phyloP scores from a whole-genome alignment of 30 jellyfish, hydroid and myxozoan genomes.

The Turritopsis rubra region DNA sequence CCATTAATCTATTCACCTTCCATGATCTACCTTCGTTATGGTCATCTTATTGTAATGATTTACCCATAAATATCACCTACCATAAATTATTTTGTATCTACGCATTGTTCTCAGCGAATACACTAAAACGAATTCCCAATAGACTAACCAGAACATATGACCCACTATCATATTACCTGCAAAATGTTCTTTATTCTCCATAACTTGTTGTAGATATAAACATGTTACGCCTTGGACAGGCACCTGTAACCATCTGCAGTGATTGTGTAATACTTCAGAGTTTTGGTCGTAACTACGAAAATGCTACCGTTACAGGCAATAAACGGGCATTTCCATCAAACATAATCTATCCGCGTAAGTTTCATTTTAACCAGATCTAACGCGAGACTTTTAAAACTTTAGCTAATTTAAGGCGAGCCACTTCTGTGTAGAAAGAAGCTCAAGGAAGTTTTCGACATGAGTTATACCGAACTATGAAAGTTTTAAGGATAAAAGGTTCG shows the following conservation, averaged over 20 bases:
- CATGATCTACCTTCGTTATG: too few relatives aligned
- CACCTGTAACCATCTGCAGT: neutral
- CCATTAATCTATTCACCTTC: too few relatives aligned
- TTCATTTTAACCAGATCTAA: constrained; percentile 4
- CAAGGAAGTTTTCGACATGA: too few relatives aligned
- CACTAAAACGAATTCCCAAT: too few relatives aligned
- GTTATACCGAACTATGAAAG: neutral
- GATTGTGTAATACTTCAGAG: neutral
- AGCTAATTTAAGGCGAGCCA: constrained; percentile 20
- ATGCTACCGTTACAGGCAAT: neutral
- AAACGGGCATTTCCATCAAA: neutral
- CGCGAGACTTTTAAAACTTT: constrained; percentile 11
- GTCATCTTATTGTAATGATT: too few relatives aligned
- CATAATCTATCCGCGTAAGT: constrained; percentile 5
- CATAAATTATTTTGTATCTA: too few relatives aligned
- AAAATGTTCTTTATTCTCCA: neutral
- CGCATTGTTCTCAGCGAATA: too few relatives aligned
- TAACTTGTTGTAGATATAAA: neutral
- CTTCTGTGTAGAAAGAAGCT: neutral
- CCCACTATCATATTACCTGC: too few relatives aligned
- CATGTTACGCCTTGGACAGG: neutral
- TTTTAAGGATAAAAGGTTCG: constrained; percentile 1
- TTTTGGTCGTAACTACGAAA: neutral
- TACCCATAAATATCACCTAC: too few relatives aligned
- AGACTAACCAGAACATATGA: too few relatives aligned